Evolutionary conservation across 2,797 vertebrate species (phyloP).

Genomic region (Rhadinocentrus ornatus): DNA sequence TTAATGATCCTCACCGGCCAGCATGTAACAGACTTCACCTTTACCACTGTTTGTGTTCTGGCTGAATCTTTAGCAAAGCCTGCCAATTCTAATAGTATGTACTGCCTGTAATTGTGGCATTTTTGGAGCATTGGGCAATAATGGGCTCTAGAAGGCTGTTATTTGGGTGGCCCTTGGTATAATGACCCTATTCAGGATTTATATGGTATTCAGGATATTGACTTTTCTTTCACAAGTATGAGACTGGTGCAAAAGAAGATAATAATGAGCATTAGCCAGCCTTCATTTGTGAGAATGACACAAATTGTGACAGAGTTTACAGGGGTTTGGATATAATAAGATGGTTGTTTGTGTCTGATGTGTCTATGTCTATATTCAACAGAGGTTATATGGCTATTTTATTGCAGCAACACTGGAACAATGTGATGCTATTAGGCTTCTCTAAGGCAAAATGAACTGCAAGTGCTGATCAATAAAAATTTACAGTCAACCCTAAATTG

Average conservation of each 20-base stretch:
- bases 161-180: constrained; percentile 60
- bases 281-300: constrained; percentile 60
- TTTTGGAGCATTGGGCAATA: constrained; percentile 33
- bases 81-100: constrained; percentile 47
- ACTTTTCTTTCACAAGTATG: constrained; percentile 63
- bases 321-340: constrained; percentile 36
- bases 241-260: constrained; percentile 39
- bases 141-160: constrained; percentile 48
- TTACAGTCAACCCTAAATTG: constrained; percentile 67
- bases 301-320: constrained; percentile 63
- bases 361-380: constrained; percentile 39
- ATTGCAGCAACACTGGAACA: constrained; percentile 43
- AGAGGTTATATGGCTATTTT: constrained; percentile 44
- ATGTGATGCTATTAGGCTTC: constrained; percentile 44
- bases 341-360: constrained; percentile 38
- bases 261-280: constrained; percentile 61
- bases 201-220: constrained; percentile 69
- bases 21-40: constrained; percentile 47
- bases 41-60: constrained; percentile 47
- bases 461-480: constrained; percentile 64
- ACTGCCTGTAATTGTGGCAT: constrained; percentile 47
- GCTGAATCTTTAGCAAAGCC: constrained; percentile 26
- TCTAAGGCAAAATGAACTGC: constrained; percentile 56
- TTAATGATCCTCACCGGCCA: constrained; percentile 57
- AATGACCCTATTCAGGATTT: constrained; percentile 56